Base-by-base conservation (phyloP, 2,797 vertebrate genomes). In the Aeoliscus strigatus region DNA sequence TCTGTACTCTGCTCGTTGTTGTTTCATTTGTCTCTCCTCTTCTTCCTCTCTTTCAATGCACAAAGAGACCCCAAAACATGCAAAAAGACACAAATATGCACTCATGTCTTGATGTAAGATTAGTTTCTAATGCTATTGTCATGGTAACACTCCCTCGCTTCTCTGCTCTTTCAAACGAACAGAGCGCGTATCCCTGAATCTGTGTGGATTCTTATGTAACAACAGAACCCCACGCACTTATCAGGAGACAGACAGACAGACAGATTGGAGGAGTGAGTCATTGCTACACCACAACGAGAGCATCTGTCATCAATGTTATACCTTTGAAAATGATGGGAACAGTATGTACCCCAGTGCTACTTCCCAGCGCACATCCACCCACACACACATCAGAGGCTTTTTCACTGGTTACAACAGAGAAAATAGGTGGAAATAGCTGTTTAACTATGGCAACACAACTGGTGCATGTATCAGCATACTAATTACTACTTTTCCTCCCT, bases 101-200 rank as follows among this genome's bases (percentile, higher is more conserved):
- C 33, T 49, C 55, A 67, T 6, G 41, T 64, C 51, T 77, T 81
- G 70, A 80, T 77, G 63, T 57, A 63, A 84, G 73, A 68, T 80
- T 83, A 70, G 51, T 74, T 83, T 79, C 71, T 77, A 86, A 83
- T 80, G 72, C 79, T 74, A 87, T 89, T 74, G 80, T 83, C 87
- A 89, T 89, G 85, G 88, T 82, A 88, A 88, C 88, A 73, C 83
- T 81, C 77, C 75, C 75, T 83, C 71, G 53, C 73, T 66, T 52
- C 55, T 63, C 60, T 53, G 59, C 71, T 69, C 18, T 60, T 69
- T 67, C 74, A 78, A 79, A 71, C 35, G 59, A 79, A 82, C 73
- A 60, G 57, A 69, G 68, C 32, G 21, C 75, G 73, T 49, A 75
- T 73, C 72, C 67, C 65, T 76, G 70, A 81, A 76, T 80, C 66